These are phyloP conservation scores for Cephus sareptanus DNA, from an alignment of 2,888 invertebrate genomes.

Conservation along the genomic window DNA sequence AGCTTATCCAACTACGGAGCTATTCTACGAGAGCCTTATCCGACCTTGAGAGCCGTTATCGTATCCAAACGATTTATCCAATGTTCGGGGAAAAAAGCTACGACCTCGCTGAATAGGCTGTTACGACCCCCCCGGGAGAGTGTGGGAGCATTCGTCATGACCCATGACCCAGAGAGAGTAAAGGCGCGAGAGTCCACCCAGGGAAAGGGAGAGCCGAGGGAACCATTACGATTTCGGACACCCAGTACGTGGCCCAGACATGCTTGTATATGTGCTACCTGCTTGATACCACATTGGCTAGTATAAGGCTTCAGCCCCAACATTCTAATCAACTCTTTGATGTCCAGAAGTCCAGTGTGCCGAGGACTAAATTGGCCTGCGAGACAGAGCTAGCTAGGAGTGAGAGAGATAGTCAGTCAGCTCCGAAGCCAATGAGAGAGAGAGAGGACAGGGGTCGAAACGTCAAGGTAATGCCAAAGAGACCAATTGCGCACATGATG, in stretches of 20 bases:
- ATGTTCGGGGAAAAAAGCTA: neutral
- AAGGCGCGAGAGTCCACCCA: conserved; percentile 4
- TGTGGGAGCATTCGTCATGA: neutral
- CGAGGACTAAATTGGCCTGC: conserved; percentile 15
- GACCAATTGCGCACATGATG: neutral
- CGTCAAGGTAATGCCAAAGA: neutral
- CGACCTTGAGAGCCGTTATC: neutral
- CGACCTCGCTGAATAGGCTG: neutral
- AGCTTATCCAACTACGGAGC: neutral
- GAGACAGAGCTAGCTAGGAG: conserved; percentile 1
- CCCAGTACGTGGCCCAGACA: conserved; percentile 13
- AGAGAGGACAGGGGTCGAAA: neutral
- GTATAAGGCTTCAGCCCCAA: conserved; percentile 40
- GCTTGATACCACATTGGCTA: conserved; percentile 32
- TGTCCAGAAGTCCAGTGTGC: conserved; percentile 24
- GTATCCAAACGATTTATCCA: neutral
- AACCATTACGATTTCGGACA: neutral
- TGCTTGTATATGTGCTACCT: conserved; percentile 15
- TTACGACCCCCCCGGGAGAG: neutral
- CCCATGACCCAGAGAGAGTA: neutral
- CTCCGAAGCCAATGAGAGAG: neutral
- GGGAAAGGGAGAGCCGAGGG: neutral
- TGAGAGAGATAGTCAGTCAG: conserved; percentile 20
- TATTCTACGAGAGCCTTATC: neutral
- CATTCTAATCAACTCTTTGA: conserved; percentile 49